Evolutionary conservation across 1,140 invertebrate genomes (phyloP), one percentile per base, ranked within the genome.

Genomic region (Trachymyrmex septentrionalis): DNA sequence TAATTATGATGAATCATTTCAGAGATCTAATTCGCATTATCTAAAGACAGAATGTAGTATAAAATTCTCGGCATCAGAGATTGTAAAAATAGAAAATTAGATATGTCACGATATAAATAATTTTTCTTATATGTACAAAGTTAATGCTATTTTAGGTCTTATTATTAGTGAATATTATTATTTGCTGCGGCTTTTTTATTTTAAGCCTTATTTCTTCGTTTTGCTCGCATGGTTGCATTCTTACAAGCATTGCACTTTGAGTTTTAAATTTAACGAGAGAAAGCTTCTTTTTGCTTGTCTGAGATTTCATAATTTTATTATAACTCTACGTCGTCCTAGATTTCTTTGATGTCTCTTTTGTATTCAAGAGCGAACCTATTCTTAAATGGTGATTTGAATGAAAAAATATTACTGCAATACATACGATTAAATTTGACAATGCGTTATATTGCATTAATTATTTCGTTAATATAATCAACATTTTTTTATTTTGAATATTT

Each of bases 61-160:
- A 27, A n/a, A 27, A 64, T 38, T 2, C 64, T 48, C 0, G 9
- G 16, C 6, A 30, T 21, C 34, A 34, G 16, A 59, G 2, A 30
- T 30, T 48, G 6, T 0, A 44, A 71, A 12, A 55, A 67, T 67
- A 53, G 6, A 57, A 12, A 85, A 48, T 44, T 59, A 27, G 4
- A 77, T 53, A 63, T 30, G 24, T 24, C 57, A 44, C 9, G 38
- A 44, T 44, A 44, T 64, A 80, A 88, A 86, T 87, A 30, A 73
- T 64, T 66, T n/a, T 3, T 38, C 27, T 66, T 66, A 38, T 1
- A 9, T n/a, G 16, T n/a, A 6, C 59, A 55, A 80, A 73, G 5
- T 69, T 38, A 38, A 24, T 63, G 38, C 19, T 72, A 86, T 86
- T 90, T 86, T 57, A 73, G n/a, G 34, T n/a, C 21, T 38, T 63